A percentile compares a stretch with the other conserved stretches of the same genome.
Conservation (phyloP, 2,113 vertebrate genomes). For the Plecotus auritus region DNA sequence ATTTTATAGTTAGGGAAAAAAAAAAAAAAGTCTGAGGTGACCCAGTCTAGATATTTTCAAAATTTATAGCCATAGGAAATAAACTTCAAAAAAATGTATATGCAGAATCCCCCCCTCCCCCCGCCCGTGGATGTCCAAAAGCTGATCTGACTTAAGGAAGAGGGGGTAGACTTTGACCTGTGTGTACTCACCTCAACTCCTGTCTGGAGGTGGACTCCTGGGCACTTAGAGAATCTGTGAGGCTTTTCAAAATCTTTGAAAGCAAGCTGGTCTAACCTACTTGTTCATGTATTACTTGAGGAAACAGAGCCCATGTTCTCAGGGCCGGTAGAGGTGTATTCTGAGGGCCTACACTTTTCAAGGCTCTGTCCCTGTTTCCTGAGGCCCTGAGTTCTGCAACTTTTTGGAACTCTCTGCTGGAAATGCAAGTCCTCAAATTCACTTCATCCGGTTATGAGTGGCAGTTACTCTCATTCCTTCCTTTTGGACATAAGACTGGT, state of each 20-base stretch:
- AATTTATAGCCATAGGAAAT: neutral
- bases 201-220: neutral
- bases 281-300: neutral
- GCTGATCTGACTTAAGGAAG: neutral
- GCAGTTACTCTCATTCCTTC: neutral
- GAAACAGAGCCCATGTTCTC: neutral
- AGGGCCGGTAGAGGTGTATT: neutral
- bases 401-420: neutral
- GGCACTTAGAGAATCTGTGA: neutral
- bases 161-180: neutral
- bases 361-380: neutral
- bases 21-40: neutral
- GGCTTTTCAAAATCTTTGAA: neutral
- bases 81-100: neutral
- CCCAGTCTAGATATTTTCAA: neutral
- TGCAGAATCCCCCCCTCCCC: neutral
- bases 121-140: neutral
- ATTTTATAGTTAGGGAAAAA: neutral
- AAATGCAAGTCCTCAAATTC: neutral
- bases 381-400: neutral
- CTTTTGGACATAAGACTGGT: neutral
- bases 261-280: neutral
- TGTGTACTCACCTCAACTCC: no score
- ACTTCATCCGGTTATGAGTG: neutral
- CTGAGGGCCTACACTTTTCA: no score